Evolutionary conservation across 2,113 vertebrate species (phyloP).

Genomic region (Microtus oregoni): DNA sequence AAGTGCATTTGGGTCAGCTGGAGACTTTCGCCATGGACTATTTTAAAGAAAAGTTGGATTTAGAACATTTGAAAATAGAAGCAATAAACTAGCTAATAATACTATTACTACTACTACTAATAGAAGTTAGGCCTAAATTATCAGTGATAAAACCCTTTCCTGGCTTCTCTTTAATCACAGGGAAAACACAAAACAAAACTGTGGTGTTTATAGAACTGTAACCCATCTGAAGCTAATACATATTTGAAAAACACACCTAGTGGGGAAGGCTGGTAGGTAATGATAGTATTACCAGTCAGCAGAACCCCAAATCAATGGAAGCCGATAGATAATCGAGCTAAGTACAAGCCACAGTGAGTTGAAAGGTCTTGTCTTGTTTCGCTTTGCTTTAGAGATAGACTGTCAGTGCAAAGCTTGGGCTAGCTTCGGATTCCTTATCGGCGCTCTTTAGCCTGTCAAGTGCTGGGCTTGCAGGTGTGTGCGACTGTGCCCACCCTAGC

Average conservation of each 20-base stretch:
- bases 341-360: not conserved
- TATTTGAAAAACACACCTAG: not conserved
- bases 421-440: too few relatives aligned
- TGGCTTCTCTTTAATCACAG: not conserved
- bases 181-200: slow-evolving; percentile 24
- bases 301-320: not conserved
- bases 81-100: not conserved
- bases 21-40: not conserved
- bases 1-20: not conserved
- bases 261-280: not conserved
- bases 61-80: slow-evolving; percentile 27
- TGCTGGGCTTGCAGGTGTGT: not conserved
- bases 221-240: not conserved
- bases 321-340: not conserved
- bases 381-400: not conserved
- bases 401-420: not conserved
- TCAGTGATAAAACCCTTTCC: not conserved
- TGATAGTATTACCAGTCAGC: not conserved
- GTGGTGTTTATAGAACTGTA: not conserved
- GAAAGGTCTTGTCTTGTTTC: not conserved
- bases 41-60: not conserved
- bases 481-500: not conserved
- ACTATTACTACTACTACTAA: not conserved
- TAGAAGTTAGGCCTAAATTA: not conserved
- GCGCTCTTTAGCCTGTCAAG: not conserved